phyloP scores from a whole-genome alignment of 2,113 vertebrate species.

The Ia io region DNA sequence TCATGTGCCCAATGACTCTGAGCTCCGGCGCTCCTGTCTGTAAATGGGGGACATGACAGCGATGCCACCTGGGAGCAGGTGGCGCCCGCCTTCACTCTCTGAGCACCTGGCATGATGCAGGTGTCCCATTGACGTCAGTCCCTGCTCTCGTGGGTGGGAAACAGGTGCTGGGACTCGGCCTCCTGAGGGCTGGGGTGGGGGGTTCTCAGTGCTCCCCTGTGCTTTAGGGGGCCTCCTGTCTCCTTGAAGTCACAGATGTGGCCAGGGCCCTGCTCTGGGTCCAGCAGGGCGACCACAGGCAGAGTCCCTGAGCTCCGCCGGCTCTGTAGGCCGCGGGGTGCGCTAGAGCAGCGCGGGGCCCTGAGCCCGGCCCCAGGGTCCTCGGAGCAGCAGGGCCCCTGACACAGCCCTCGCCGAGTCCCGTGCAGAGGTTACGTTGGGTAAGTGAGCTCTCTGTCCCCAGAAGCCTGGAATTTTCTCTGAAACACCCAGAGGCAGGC shows the following conservation, averaged over 20 bases:
- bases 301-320: not conserved
- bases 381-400: not conserved
- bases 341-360: not conserved
- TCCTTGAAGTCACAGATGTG: not conserved
- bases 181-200: too few species aligned
- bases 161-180: not conserved
- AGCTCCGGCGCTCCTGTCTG: not conserved
- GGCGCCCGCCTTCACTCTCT: not conserved
- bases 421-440: rapidly evolving
- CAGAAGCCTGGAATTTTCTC: not conserved
- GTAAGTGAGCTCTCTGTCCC: not conserved
- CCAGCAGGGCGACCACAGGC: not conserved
- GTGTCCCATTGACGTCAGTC: rapidly evolving
- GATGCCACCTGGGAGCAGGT: not conserved
- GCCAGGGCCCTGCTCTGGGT: not conserved
- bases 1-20: not conserved
- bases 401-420: not conserved
- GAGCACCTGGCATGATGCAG: not conserved
- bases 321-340: not conserved
- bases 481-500: not conserved
- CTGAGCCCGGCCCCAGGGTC: not conserved
- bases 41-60: not conserved
- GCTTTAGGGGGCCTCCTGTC: not conserved
- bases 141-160: not conserved
- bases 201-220: not conserved